phyloP scores from a whole-genome alignment of 2,888 invertebrate genomes.

The Dicycla oo region DNA sequence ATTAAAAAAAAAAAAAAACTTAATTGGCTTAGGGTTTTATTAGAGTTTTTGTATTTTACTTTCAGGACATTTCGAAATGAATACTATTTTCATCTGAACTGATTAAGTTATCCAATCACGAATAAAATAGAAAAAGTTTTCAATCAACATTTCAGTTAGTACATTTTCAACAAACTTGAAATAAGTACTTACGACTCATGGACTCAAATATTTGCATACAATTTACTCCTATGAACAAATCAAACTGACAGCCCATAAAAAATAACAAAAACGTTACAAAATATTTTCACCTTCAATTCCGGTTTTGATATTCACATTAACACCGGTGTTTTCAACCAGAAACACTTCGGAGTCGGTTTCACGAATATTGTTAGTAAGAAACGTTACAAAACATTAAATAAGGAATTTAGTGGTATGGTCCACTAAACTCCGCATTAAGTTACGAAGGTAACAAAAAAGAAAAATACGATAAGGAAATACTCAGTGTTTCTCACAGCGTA shows the following conservation, averaged over 20 bases:
- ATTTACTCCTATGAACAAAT: neutral
- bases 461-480: slow-evolving; percentile 36
- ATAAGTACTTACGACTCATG: neutral
- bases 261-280: neutral
- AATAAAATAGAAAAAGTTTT: slow-evolving; percentile 8
- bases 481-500: neutral
- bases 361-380: slow-evolving; percentile 25
- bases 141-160: neutral
- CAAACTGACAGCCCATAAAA: neutral
- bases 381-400: slow-evolving; percentile 54
- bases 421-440: slow-evolving; percentile 40
- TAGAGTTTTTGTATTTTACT: neutral
- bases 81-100: neutral
- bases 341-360: slow-evolving; percentile 25
- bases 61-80: neutral
- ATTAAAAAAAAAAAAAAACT: neutral
- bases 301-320: slow-evolving; percentile 22
- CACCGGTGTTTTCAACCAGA: slow-evolving; percentile 13
- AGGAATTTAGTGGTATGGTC: slow-evolving; percentile 48
- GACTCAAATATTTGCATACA: slow-evolving; percentile 1
- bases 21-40: neutral
- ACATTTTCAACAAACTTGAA: neutral
- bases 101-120: neutral
- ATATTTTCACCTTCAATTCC: neutral
- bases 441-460: slow-evolving; percentile 16